Evolutionary conservation across 2,888 invertebrate genomes (phyloP), one percentile per base, ranked within the genome.

Genomic region (Volucella bombylans): DNA sequence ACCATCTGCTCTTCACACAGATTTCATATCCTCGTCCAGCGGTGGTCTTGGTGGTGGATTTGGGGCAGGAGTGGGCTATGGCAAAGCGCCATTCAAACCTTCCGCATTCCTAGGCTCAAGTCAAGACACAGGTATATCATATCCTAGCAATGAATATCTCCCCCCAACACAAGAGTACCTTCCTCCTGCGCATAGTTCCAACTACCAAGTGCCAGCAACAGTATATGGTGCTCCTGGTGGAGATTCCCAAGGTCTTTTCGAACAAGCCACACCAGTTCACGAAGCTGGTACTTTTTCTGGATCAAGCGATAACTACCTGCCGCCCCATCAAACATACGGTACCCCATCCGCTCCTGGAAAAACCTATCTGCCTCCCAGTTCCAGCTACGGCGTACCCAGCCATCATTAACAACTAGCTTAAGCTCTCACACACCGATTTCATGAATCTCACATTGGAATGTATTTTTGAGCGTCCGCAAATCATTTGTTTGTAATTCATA

Each of bases 41-140:
- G 64, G 31, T 74, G 86, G 52, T 61, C 67, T 79, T 15, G 64
- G 72, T 4, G 86, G 85, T 18, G 82, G 69, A 41, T 61, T 62
- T 14, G 80, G 72, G 8, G 81, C 54, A 77, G 85, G 31, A 14
- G 55, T 62, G 14, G 50, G 71, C 8, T 83, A 86, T 54, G 79
- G 71, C 39, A 88, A 90, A 76, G 89, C 89, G 0, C 91, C 91
- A 0, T 91, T 91, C 77, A 90, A 90, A 68, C 91, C 91, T n/a
- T 91, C 91, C 18, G 87, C 89, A 15, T 91, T 91, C 52, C 77
- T 91, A 45, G 91, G 91, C 4, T 89, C 89, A 73, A 90, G 89
- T 45, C 90, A 89, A 59, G 91, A 91, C 71, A n/a, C 82, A 1
- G 87, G 88, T 11, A 15, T 72, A 12, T 85, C 85, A 54, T 85